Evolutionary conservation across 2,113 vertebrate species (phyloP), one percentile per base, ranked within the genome.

Genomic region (Pholis gunnellus): DNA sequence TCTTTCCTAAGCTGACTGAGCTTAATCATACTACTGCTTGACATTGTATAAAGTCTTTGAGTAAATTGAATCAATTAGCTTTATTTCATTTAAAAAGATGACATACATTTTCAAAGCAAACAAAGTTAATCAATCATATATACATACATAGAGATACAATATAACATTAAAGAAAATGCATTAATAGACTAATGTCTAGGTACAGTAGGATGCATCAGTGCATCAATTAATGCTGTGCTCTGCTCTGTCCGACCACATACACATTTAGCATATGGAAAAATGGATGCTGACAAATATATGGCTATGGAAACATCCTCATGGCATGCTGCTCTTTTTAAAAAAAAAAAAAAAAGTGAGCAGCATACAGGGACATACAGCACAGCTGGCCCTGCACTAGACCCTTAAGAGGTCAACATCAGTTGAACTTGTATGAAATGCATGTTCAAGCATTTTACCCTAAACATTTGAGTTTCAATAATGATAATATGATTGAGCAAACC

Each of bases 401-500:
- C 5, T 31, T 17, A 38, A 68, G 13, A 52, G 10, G 8, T 34
- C 63, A 11, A 54, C 27, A 42, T 69, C 57, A 38, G 34, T 14
- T 52, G 10, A 40, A 44, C 10, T 17, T 17, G n/a, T 40, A 11
- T 38, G 25, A 42, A 60, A 60, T 20, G 5, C 20, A 13, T 20
- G 22, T 46, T 31, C n/a, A 22, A 57, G 29, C 14, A 5, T 31
- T 50, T 78, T 7, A 57, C 48, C 70, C n/a, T 15, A 11, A 65
- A 18, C 9, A 67, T 40, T 71, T 79, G 1, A 56, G 60, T 75
- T 72, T 61, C 1, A 34, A 20, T 27, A 72, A 72, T 68, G 38
- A 72, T 57, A 48, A 48, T 46, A 27, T 42, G 50, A 52, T 36
- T 50, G 80, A 42, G 72, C 46, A 38, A 79, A 79, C 34, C 29